Base-by-base conservation (phyloP, 2,888 invertebrate genomes). In the Agonum fuliginosum region DNA sequence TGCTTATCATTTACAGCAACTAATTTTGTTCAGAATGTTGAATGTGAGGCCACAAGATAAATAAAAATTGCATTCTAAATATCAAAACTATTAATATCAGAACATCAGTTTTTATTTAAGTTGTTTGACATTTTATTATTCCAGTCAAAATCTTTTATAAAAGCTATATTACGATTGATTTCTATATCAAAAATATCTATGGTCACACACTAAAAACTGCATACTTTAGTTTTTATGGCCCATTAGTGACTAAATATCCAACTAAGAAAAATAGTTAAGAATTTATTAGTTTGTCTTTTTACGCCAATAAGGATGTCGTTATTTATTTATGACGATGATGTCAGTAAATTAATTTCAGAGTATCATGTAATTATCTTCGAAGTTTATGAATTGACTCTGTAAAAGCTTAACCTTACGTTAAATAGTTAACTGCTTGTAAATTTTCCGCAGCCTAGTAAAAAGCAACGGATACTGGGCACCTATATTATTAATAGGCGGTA, bases 271-370 rank as follows among this genome's bases (percentile, higher is more conserved):
- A 72, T 22, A 73, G 41, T 58, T 17, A 54, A 58, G 41, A 72
- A 51, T 43, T 73, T 73, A 73, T 58, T 73, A 73, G 58, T 73
- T 71, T 73, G 54, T 73, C 73, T 58, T 54, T 46, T 73, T 58
- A 58, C 72, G 37, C 73, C 73, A 73, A 73, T 73, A 73, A 73
- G 73, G 73, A 73, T 73, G 73, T 73, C 73, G 58, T 73, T 73
- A 73, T 24, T 73, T 51, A 73, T 73, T 73, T 73, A 73, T 41
- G 54, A 54, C 20, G 73, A 73, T 58, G 73, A 24, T 20, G 37
- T 20, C 37, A 51, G 73, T 73, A 58, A 73, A 70, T 73, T 58
- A 58, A 54, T 48, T 62, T 62, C 14, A 62, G 14, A 24, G 34
- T 58, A 41, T 73, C 58, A 24, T 14, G 58, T 58, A 73, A 73